Evolutionary conservation across 2,888 invertebrate genomes (phyloP).

Genomic region (Drosophila paracracens): DNA sequence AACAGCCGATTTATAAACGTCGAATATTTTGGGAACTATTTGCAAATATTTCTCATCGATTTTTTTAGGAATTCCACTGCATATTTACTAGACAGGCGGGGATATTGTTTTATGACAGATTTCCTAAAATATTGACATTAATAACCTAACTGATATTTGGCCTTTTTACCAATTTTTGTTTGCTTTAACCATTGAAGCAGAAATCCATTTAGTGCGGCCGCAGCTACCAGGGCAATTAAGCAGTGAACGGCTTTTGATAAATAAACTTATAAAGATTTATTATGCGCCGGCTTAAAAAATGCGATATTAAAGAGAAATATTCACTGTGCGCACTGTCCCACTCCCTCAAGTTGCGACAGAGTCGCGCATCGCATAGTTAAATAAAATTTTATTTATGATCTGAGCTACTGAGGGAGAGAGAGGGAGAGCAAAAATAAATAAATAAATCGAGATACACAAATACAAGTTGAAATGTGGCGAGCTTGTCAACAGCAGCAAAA

Average conservation of each 20-base stretch:
- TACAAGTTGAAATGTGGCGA: constrained; percentile 35
- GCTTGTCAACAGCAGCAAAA: constrained; percentile 57
- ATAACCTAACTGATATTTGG: constrained; percentile 33
- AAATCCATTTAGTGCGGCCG: constrained; percentile 40
- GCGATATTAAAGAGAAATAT: constrained; percentile 48
- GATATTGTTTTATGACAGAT: constrained; percentile 21
- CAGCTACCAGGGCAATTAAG: constrained; percentile 23
- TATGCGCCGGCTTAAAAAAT: constrained; percentile 39
- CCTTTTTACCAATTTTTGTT: constrained; percentile 7
- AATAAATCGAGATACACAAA: constrained; percentile 25
- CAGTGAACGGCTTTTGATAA: constrained; percentile 52
- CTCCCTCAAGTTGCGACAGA: constrained; percentile 28
- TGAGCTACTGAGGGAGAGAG: constrained; percentile 1
- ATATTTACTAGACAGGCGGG: constrained; percentile 17
- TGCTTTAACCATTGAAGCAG: constrained; percentile 24
- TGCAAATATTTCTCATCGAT: constrained; percentile 25
- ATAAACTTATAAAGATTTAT: constrained; percentile 64
- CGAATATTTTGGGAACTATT: constrained; percentile 14
- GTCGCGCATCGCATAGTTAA: constrained; percentile 32
- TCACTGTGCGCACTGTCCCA: constrained; percentile 5
- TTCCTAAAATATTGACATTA: constrained; percentile 50
- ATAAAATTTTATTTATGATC: constrained; percentile 57
- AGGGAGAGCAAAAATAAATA: neutral
- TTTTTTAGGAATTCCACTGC: constrained; percentile 14
- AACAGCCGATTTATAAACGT: constrained; percentile 25